phyloP scores from a whole-genome alignment of 2,888 invertebrate species.

The Eupithecia vulgata region DNA sequence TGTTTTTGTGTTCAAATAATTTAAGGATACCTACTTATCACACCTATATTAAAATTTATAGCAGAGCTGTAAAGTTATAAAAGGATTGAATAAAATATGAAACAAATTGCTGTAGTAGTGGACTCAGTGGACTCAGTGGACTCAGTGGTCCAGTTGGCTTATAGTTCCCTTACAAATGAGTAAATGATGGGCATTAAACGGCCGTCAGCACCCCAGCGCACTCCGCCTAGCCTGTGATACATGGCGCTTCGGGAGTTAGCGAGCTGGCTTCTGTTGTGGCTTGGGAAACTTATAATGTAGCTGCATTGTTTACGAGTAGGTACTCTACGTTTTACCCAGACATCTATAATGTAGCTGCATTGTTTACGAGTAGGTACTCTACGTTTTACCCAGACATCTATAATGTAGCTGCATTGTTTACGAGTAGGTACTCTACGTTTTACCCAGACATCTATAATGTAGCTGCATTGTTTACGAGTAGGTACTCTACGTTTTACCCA shows the following conservation, averaged over 20 bases:
- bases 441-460: no score
- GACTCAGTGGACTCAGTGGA: background rate
- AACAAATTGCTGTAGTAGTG: background rate
- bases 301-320: background rate
- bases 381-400: no score
- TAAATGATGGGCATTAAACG: background rate
- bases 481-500: no score
- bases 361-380: no score
- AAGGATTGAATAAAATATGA: background rate
- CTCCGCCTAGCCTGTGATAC: background rate
- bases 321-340: no score
- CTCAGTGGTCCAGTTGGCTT: background rate
- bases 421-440: no score
- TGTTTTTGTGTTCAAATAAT: background rate
- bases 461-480: no score
- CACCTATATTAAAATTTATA: background rate
- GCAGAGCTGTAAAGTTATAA: background rate
- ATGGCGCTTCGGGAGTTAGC: background rate
- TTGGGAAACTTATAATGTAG: background rate
- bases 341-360: no score
- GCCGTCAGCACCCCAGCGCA: background rate
- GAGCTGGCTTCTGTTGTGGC: background rate
- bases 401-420: no score
- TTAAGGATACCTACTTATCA: no score
- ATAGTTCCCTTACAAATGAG: conserved; percentile 2